These are phyloP conservation scores for Fistularia commersonii DNA, from an alignment of 2,797 vertebrate species.

Conservation along the genomic window DNA sequence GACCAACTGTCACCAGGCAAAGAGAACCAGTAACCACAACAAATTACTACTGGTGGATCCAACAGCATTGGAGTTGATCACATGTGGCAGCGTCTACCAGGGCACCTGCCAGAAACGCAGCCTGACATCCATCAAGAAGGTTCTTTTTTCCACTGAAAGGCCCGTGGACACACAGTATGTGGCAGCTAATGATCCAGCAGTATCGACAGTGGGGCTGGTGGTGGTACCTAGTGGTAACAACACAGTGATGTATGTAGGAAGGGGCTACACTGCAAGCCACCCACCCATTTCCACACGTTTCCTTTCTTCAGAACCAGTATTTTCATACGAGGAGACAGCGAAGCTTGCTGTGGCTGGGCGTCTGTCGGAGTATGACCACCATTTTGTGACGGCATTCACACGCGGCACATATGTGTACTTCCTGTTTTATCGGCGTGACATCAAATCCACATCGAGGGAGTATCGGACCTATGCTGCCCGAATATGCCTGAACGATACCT, in stretches of 20 bases:
- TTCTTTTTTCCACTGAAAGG: constrained; percentile 85
- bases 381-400: constrained; percentile 87
- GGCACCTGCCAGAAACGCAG: constrained; percentile 92
- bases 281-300: constrained; percentile 93
- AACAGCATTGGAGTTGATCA: constrained; percentile 81
- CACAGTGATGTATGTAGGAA: constrained; percentile 89
- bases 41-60: constrained; percentile 88
- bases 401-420: constrained; percentile 84
- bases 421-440: constrained; percentile 89
- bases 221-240: constrained; percentile 72
- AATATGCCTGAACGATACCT: constrained; percentile 88
- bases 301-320: constrained; percentile 82
- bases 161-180: constrained; percentile 95
- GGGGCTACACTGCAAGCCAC: constrained; percentile 91
- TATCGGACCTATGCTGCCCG: constrained; percentile 90
- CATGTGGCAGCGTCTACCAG: constrained; percentile 92
- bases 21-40: constrained; percentile 86
- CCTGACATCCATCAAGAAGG: constrained; percentile 69
- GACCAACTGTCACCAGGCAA: constrained; percentile 85
- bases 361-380: constrained; percentile 92
- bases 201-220: constrained; percentile 89
- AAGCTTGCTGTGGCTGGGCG: constrained; percentile 88
- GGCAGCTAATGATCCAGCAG: constrained; percentile 87
- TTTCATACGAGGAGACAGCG: constrained; percentile 94
- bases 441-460: constrained; percentile 85